Conservation (phyloP, 2,888 invertebrate genomes). For the Monoplex corrugatus region DNA sequence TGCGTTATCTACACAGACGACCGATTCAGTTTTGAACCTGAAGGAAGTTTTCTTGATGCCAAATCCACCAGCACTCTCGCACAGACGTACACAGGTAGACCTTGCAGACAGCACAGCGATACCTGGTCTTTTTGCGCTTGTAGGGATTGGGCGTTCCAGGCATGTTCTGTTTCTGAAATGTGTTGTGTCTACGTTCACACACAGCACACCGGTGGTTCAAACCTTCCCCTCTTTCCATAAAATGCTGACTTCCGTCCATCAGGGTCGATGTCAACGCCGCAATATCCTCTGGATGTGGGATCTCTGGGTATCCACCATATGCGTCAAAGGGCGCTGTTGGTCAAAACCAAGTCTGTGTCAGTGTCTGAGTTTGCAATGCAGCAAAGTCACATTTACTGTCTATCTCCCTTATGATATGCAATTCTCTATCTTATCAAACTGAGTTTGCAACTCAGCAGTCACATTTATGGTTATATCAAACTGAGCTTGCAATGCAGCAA, state of each 20-base stretch:
- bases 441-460: no score
- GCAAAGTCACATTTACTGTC: neutral
- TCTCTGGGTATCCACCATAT: constrained; percentile 27
- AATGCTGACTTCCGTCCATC: neutral
- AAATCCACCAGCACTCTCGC: constrained; percentile 36
- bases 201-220: constrained; percentile 40
- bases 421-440: no score
- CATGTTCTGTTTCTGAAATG: constrained; percentile 10
- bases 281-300: neutral
- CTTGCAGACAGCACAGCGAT: constrained; percentile 31
- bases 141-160: constrained; percentile 28
- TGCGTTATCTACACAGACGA: neutral
- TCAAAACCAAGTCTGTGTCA: constrained; percentile 34
- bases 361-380: constrained; percentile 22
- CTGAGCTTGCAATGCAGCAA: no score
- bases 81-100: constrained; percentile 33
- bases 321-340: constrained; percentile 12
- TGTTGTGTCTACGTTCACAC: constrained; percentile 29
- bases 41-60: constrained; percentile 29
- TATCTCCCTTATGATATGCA: neutral
- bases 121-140: constrained; percentile 39
- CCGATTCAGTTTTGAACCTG: neutral
- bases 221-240: constrained; percentile 36
- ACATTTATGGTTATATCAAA: no score
- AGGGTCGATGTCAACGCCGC: neutral